phyloP scores from a whole-genome alignment of 1,140 invertebrate species.

The Eciton burchellii region DNA sequence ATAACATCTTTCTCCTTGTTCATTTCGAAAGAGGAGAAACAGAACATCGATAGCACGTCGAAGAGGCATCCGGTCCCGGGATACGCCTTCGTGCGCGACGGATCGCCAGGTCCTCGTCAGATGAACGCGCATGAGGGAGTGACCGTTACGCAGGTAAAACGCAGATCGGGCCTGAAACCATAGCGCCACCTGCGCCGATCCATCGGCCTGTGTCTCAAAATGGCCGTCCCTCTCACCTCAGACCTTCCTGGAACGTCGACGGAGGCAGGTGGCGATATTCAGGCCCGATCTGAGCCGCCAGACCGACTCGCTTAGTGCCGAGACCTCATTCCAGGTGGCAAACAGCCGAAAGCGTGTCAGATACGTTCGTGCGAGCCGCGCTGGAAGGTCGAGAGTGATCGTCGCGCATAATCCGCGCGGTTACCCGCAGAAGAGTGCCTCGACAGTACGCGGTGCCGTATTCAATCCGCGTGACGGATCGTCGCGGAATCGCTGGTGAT shows the following conservation, averaged over 20 bases:
- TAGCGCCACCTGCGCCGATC: slow-evolving; percentile 71
- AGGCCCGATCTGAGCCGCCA: slow-evolving; percentile 61
- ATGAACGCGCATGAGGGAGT: slow-evolving; percentile 62
- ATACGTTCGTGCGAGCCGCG: slow-evolving; percentile 36
- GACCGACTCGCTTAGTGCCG: slow-evolving; percentile 54
- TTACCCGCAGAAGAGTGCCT: background rate
- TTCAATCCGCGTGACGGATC: background rate
- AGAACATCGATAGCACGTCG: too few relatives aligned
- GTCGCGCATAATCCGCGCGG: slow-evolving; percentile 7
- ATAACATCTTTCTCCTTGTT: background rate
- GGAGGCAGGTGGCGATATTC: slow-evolving; percentile 72
- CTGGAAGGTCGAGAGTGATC: slow-evolving; percentile 54
- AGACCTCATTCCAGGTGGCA: slow-evolving; percentile 69
- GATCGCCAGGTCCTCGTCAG: slow-evolving; percentile 59
- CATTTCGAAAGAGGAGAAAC: background rate
- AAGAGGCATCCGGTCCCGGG: background rate
- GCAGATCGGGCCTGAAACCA: slow-evolving; percentile 58
- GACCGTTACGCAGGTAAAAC: slow-evolving; percentile 58
- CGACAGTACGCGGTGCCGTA: background rate
- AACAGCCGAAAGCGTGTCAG: slow-evolving; percentile 64
- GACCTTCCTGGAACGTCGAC: slow-evolving; percentile 74
- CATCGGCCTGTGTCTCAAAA: slow-evolving; percentile 69
- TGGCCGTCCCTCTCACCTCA: slow-evolving; percentile 76
- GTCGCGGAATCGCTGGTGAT: background rate
- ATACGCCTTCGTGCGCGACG: background rate